Conservation (phyloP, 2,797 vertebrate species). For the Rhinogobio ventralis region DNA sequence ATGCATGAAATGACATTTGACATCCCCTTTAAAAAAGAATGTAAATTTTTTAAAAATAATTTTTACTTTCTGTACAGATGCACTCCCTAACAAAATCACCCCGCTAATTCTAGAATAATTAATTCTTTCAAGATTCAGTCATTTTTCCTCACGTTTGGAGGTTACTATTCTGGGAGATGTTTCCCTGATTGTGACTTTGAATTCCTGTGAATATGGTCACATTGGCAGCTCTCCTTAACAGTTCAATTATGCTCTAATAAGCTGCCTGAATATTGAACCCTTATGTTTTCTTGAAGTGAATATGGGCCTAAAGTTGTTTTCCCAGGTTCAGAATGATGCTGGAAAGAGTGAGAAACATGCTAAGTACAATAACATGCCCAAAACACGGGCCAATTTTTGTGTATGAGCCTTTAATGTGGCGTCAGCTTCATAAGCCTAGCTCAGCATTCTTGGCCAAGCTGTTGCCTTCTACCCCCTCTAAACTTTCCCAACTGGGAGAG, state of each 20-base stretch:
- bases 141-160: not conserved
- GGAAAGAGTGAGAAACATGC: slow-evolving; percentile 36
- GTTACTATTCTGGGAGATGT: not conserved
- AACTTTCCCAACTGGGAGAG: slow-evolving; percentile 21
- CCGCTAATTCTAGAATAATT: not conserved
- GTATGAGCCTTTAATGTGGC: slow-evolving; percentile 37
- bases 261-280: slow-evolving; percentile 25
- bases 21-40: too few relatives aligned
- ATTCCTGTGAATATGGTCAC: slow-evolving; percentile 7
- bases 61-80: not conserved
- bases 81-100: not conserved
- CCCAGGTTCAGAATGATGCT: slow-evolving; percentile 26
- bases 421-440: slow-evolving; percentile 43
- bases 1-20: too few relatives aligned
- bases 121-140: not conserved
- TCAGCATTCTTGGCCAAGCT: slow-evolving; percentile 30
- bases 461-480: slow-evolving; percentile 17
- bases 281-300: not conserved
- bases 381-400: slow-evolving; percentile 22
- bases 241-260: not conserved
- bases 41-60: not conserved
- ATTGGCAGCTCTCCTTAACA: not conserved
- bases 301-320: slow-evolving; percentile 24
- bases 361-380: slow-evolving; percentile 7
- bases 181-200: not conserved